Percentiles rank a stretch among this genome's conserved stretches.
These are phyloP conservation scores for Columba livia DNA, from an alignment of 2,113 vertebrate species.

Conservation along the genomic window DNA sequence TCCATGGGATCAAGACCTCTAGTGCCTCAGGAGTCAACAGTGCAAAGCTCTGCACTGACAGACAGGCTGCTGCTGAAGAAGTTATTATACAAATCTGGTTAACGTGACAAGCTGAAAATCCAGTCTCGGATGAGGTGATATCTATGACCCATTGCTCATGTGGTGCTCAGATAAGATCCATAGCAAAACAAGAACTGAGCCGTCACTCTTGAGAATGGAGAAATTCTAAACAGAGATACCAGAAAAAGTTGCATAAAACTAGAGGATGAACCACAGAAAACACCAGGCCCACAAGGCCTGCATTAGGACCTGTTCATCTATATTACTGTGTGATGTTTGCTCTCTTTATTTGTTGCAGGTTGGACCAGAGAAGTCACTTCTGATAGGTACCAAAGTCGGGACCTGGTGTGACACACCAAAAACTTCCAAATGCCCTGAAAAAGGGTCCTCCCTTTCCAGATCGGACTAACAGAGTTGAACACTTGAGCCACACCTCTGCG, in stretches of 20 bases:
- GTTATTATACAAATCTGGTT: not conserved
- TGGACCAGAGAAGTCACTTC: not conserved
- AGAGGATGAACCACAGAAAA: not conserved
- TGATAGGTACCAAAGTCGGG: not conserved
- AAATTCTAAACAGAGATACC: conserved; percentile 5
- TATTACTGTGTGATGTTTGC: not conserved
- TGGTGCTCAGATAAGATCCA: not conserved
- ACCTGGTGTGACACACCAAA: not conserved
- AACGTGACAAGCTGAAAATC: not conserved
- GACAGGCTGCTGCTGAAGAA: not conserved
- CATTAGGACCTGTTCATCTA: not conserved
- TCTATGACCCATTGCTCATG: not conserved
- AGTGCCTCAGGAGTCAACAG: not conserved
- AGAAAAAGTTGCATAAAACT: not conserved
- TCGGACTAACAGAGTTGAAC: not conserved
- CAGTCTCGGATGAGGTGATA: not conserved
- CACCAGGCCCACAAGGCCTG: not conserved
- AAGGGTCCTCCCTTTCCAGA: not conserved
- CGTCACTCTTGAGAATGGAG: not conserved
- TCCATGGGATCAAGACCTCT: rapidly evolving
- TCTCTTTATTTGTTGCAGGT: not conserved
- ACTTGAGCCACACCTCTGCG: not conserved
- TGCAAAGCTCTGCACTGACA: not conserved
- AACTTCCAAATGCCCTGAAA: not conserved
- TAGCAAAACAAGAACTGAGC: not conserved